These are phyloP conservation scores for Meloidogyne exigua DNA, from an alignment of 1,140 invertebrate genomes.

Conservation along the genomic window DNA sequence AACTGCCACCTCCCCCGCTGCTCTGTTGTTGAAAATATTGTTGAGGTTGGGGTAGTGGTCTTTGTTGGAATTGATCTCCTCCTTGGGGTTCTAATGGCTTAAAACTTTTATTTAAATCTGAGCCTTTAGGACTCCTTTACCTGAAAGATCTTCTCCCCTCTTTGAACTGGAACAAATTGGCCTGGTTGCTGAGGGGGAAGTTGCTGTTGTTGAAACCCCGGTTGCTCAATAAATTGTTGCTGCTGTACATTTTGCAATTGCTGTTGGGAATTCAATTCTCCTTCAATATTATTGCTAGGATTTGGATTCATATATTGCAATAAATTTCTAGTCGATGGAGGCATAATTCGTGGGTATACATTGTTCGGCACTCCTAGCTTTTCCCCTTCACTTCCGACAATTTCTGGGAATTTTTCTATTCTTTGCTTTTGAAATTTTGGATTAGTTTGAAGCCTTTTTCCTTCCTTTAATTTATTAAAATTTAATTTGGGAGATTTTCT, in stretches of 20 bases:
- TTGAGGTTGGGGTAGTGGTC: background rate
- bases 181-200: background rate
- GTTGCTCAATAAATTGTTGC: background rate
- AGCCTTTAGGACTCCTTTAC: background rate
- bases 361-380: background rate
- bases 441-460: conserved; percentile 27
- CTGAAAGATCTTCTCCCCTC: background rate
- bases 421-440: conserved; percentile 24
- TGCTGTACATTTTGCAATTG: conserved; percentile 4
- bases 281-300: background rate
- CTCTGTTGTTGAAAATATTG: background rate
- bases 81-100: background rate
- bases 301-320: background rate
- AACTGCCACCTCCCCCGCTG: background rate
- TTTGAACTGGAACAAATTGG: background rate
- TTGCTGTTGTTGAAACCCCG: background rate
- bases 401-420: conserved; percentile 10
- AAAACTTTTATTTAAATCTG: background rate
- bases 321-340: conserved; percentile 11
- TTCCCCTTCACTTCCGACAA: background rate
- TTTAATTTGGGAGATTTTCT: too few relatives aligned
- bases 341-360: conserved; percentile 8
- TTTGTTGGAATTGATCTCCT: background rate
- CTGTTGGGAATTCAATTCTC: conserved; percentile 3
- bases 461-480: background rate